Conservation (phyloP, 2,797 vertebrate species). For the Danio aesculapii region DNA sequence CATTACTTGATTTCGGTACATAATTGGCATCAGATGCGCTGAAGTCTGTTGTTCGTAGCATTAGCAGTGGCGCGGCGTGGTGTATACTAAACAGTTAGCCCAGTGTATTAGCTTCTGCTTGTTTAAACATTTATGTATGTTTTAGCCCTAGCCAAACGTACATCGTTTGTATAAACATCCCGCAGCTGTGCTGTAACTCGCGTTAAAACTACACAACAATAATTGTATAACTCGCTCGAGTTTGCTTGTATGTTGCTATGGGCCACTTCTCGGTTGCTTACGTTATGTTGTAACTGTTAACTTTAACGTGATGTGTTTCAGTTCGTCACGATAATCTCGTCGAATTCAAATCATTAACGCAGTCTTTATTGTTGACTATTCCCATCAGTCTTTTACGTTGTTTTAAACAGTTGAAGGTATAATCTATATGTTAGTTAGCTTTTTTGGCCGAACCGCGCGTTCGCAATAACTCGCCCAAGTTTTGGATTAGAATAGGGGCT, state of each 20-base stretch:
- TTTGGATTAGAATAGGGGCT: no score
- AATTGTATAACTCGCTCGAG: background rate
- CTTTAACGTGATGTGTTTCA: background rate
- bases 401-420: background rate
- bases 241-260: background rate
- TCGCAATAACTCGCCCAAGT: background rate
- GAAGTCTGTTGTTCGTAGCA: slow-evolving; percentile 12
- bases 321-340: background rate
- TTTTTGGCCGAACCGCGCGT: background rate
- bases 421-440: background rate
- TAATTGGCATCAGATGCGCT: background rate
- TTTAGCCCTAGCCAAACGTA: background rate
- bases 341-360: background rate
- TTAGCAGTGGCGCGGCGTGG: slow-evolving; percentile 39
- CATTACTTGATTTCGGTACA: background rate
- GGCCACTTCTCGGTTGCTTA: background rate
- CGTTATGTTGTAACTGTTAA: no score
- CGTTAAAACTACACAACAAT: no score
- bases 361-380: background rate
- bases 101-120: slow-evolving; percentile 39
- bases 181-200: no score
- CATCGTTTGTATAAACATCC: background rate
- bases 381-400: background rate
- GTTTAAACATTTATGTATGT: background rate
- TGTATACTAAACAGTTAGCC: slow-evolving; percentile 21